These are phyloP conservation scores for Hyles euphorbiae DNA, from an alignment of 1,140 invertebrate genomes.

Conservation along the genomic window DNA sequence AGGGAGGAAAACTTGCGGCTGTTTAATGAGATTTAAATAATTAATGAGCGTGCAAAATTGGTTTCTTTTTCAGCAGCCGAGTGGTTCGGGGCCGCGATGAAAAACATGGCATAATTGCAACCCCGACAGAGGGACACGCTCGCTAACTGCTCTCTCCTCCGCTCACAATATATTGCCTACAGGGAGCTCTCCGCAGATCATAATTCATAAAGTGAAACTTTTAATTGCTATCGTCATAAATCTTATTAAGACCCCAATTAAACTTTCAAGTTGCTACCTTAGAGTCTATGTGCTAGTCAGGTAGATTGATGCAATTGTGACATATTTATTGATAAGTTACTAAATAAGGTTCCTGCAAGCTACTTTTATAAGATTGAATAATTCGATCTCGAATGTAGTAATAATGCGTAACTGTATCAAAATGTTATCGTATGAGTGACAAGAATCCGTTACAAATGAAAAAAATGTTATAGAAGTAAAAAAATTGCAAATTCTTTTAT, in stretches of 20 bases:
- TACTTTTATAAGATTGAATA: too few relatives aligned
- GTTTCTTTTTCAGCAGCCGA: slow-evolving; percentile 58
- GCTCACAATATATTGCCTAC: slow-evolving; percentile 28
- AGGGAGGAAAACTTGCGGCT: slow-evolving; percentile 56
- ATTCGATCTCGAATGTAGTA: too few relatives aligned
- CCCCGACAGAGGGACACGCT: slow-evolving; percentile 34
- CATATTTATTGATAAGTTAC: too few relatives aligned
- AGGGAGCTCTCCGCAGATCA: slow-evolving; percentile 26
- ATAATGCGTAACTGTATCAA: too few relatives aligned
- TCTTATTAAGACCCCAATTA: slow-evolving; percentile 36
- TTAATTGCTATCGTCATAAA: slow-evolving; percentile 37
- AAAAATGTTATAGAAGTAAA: too few relatives aligned
- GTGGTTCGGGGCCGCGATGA: slow-evolving; percentile 46
- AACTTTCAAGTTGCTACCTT: slow-evolving; percentile 17
- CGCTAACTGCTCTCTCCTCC: slow-evolving; percentile 14
- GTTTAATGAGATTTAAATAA: slow-evolving; percentile 76
- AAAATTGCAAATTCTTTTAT: too few relatives aligned
- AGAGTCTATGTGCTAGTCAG: too few relatives aligned
- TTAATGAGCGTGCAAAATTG: slow-evolving; percentile 74
- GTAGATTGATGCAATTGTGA: too few relatives aligned
- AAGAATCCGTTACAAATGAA: too few relatives aligned
- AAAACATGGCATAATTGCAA: slow-evolving; percentile 64
- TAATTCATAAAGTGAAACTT: slow-evolving; percentile 49
- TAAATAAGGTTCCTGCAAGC: too few relatives aligned
- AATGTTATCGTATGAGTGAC: too few relatives aligned